Evolutionary conservation across 1,140 invertebrate genomes (phyloP).

Genomic region (Caenorhabditis inopinata): DNA sequence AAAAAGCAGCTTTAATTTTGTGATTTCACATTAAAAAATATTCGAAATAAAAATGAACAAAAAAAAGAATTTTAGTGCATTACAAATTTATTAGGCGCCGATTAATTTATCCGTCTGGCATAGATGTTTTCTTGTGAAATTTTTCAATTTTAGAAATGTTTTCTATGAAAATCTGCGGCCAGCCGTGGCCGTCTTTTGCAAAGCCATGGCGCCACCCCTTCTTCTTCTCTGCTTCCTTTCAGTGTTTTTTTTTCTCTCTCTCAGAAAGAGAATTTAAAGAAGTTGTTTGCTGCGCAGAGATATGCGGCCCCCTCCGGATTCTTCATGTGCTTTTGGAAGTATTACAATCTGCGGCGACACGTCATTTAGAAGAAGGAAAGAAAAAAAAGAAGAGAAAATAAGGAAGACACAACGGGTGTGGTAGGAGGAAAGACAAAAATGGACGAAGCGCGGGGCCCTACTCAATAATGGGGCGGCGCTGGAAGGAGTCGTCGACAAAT

Average conservation of each 20-base stretch:
- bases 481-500: slow-evolving; percentile 30
- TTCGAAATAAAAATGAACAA: too few relatives aligned
- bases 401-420: slow-evolving; percentile 2
- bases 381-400: not conserved
- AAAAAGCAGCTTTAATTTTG: too few relatives aligned
- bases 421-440: slow-evolving; percentile 10
- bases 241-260: not conserved
- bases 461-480: slow-evolving; percentile 20
- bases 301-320: slow-evolving; percentile 19
- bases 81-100: too few relatives aligned
- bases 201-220: too few relatives aligned
- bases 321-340: slow-evolving; percentile 31
- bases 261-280: slow-evolving; percentile 16
- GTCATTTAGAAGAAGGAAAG: not conserved
- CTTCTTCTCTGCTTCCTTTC: not conserved
- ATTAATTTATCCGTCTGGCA: too few relatives aligned
- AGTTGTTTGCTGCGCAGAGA: slow-evolving; percentile 26
- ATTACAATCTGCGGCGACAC: slow-evolving; percentile 31
- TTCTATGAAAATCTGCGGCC: too few relatives aligned
- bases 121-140: too few relatives aligned
- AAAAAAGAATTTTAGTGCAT: too few relatives aligned
- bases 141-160: too few relatives aligned
- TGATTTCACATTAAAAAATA: too few relatives aligned
- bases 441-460: slow-evolving; percentile 9
- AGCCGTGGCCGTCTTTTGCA: too few relatives aligned